These are phyloP conservation scores for Camponotus fellah DNA, from an alignment of 2,888 invertebrate species.

Conservation along the genomic window DNA sequence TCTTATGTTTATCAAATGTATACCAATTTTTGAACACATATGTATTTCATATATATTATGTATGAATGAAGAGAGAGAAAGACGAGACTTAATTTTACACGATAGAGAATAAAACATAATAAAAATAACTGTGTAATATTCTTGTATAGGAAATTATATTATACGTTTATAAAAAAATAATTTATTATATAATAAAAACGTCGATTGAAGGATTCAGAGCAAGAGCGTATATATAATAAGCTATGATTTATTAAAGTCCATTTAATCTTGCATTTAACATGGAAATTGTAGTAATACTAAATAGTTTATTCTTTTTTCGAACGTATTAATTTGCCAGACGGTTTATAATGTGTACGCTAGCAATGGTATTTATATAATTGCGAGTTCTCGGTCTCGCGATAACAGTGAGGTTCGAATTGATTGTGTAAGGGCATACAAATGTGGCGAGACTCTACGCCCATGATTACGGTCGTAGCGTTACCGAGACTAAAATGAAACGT, in stretches of 20 bases:
- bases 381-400: background rate
- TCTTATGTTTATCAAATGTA: background rate
- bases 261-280: background rate
- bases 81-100: background rate
- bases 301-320: background rate
- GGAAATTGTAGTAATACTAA: background rate
- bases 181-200: background rate
- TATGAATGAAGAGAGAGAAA: background rate
- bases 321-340: background rate
- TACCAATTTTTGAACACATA: too few relatives aligned
- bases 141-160: background rate
- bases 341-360: background rate
- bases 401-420: constrained; percentile 14
- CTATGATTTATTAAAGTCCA: constrained; percentile 14
- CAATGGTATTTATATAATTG: constrained; percentile 16
- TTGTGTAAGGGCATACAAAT: constrained; percentile 22
- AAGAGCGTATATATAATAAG: background rate
- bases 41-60: background rate
- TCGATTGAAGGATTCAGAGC: background rate
- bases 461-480: constrained; percentile 60
- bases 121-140: background rate
- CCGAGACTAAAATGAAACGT: constrained; percentile 80
- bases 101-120: background rate
- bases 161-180: background rate
- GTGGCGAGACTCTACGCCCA: constrained; percentile 63